Conservation (phyloP, 2,888 invertebrate species). For the Endomychus coccineus region DNA sequence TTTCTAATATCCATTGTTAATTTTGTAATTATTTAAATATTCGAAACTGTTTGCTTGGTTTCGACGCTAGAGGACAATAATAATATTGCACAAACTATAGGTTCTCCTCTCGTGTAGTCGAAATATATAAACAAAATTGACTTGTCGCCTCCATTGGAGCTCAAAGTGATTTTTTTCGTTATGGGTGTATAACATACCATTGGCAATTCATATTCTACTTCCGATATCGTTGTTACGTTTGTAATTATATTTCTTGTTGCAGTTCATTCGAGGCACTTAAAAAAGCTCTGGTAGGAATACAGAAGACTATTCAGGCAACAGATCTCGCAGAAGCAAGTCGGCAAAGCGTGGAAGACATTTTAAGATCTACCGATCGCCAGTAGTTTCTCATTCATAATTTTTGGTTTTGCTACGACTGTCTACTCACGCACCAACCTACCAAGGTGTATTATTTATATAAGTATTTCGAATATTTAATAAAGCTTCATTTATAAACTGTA, state of each 20-base stretch:
- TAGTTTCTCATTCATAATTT: conserved; percentile 40
- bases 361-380: conserved; percentile 91
- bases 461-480: conserved; percentile 45
- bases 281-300: conserved; percentile 92
- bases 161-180: no score
- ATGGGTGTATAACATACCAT: no score
- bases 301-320: conserved; percentile 95
- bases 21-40: no score
- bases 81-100: no score
- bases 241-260: conserved; percentile 60
- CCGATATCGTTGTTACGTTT: no score
- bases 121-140: no score
- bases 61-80: no score
- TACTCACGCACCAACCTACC: conserved; percentile 39
- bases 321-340: conserved; percentile 90
- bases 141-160: no score
- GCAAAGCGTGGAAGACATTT: conserved; percentile 89
- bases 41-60: no score
- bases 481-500: conserved; percentile 44
- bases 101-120: no score
- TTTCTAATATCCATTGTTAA: no score
- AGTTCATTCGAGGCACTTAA: conserved; percentile 98
- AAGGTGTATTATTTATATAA: conserved; percentile 44
- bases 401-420: conserved; percentile 30
- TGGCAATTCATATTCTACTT: no score